Base-by-base conservation (phyloP, 2,888 invertebrate species). In the Clivina fossor region DNA sequence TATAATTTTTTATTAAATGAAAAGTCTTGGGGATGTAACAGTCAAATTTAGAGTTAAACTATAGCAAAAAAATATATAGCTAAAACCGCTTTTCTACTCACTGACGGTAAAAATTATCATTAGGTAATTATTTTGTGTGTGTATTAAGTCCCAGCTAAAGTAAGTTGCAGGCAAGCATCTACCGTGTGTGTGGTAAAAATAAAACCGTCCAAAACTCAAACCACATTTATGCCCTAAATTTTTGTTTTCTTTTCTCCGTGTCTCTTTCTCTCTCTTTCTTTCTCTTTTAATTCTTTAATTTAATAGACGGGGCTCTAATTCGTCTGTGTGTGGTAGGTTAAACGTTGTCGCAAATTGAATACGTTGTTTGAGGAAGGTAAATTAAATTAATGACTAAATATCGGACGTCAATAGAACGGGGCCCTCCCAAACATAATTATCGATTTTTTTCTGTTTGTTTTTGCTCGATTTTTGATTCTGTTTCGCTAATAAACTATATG, bases 271-370 rank as follows among this genome's bases (percentile, higher is more conserved):
- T n/a, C n/a, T n/a, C n/a, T n/a, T n/a, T n/a, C n/a, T 44, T 44
- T 44, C 32, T 47, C 13, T 33, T 47, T 47, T 47, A 47, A 47
- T 47, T 47, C 47, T 33, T 33, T 47, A 47, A 47, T 47, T 47
- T 47, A 47, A 47, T 47, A 38, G 38, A 38, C 38, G 19, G 49
- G 49, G 24, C 40, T n/a, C n/a, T 49, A 49, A 49, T 49, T 38
- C 30, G 40, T 20, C 44, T n/a, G n/a, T n/a, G 35, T 53, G 53
- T 44, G 53, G 53, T 53, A 53, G 53, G 53, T 53, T 49, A 38
- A 38, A 49, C 30, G 38, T 19, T 44, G 53, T 44, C 37, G 53
- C 44, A 53, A 53, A 53, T 53, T 53, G 53, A 53, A 53, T 44
- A 53, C 53, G 53, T 53, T n/a, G 44, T 35, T 53, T 53, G 44